Evolutionary conservation across 2,797 vertebrate genomes (phyloP).

Genomic region (Steatocranus sp.): DNA sequence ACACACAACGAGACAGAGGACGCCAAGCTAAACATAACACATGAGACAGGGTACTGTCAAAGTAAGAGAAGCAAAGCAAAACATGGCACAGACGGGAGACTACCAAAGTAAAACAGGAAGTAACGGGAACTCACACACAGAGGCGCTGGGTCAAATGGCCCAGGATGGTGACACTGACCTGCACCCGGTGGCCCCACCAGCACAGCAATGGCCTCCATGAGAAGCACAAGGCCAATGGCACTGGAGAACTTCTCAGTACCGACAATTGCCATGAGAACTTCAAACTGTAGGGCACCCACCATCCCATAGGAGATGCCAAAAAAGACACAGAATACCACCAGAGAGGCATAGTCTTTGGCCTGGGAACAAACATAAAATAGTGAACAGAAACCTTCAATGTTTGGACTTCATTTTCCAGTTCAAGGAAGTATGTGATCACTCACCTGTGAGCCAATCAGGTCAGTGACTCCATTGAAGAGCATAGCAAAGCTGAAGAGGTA

Average conservation of each 20-base stretch:
- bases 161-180: slow-evolving; percentile 69
- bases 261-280: slow-evolving; percentile 95
- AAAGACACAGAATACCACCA: slow-evolving; percentile 92
- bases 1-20: neutral
- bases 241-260: slow-evolving; percentile 92
- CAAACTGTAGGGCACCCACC: slow-evolving; percentile 97
- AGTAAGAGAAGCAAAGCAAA: neutral
- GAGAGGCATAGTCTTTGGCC: slow-evolving; percentile 73
- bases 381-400: neutral
- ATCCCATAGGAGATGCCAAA: slow-evolving; percentile 96
- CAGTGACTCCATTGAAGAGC: slow-evolving; percentile 89
- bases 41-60: rapidly evolving
- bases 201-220: slow-evolving; percentile 91
- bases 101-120: neutral
- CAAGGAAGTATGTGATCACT: neutral
- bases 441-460: slow-evolving; percentile 83
- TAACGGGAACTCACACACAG: neutral
- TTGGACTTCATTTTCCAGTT: neutral
- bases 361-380: neutral
- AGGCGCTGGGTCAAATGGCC: neutral
- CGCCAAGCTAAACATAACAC: rapidly evolving
- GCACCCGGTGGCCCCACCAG: slow-evolving; percentile 90
- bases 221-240: slow-evolving; percentile 91
- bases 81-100: neutral
- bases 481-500: slow-evolving; percentile 94